Evolutionary conservation across 2,797 vertebrate genomes (phyloP).

Genomic region (Molossus alvarezi): DNA sequence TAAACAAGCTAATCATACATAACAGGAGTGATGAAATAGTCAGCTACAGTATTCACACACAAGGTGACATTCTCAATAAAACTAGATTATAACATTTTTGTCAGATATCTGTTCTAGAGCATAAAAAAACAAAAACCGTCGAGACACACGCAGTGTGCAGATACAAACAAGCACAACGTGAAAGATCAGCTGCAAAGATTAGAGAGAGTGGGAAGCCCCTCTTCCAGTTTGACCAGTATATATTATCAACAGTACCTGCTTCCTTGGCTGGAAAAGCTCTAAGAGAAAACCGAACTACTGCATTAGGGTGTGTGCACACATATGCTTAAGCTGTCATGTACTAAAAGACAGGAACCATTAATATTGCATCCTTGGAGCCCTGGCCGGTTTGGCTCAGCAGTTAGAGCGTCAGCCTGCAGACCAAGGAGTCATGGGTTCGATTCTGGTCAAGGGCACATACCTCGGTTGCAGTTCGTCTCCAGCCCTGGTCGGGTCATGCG

Average conservation of each 20-base stretch:
- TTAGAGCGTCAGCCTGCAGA: no score
- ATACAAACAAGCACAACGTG: constrained; percentile 37
- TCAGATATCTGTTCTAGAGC: constrained; percentile 40
- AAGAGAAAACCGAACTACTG: constrained; percentile 37
- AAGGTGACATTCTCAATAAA: constrained; percentile 54
- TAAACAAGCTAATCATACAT: constrained; percentile 57
- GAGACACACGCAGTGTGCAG: neutral
- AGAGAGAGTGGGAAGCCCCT: constrained; percentile 41
- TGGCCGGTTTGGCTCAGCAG: no score
- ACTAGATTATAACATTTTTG: constrained; percentile 19
- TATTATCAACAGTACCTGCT: constrained; percentile 47
- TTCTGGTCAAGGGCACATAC: no score
- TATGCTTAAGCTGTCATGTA: neutral
- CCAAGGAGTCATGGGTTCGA: no score
- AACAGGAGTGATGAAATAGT: constrained; percentile 55
- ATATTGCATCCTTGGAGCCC: neutral
- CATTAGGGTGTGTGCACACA: neutral
- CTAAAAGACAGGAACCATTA: constrained; percentile 3
- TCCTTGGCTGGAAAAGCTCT: constrained; percentile 54
- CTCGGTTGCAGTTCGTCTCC: no score
- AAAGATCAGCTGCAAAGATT: constrained; percentile 52
- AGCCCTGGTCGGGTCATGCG: no score
- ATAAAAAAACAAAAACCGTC: constrained; percentile 25
- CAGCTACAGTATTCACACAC: constrained; percentile 36
- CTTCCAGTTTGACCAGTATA: constrained; percentile 49